phyloP scores from a whole-genome alignment of 1,140 invertebrate species.

The Philaenus spumarius region DNA sequence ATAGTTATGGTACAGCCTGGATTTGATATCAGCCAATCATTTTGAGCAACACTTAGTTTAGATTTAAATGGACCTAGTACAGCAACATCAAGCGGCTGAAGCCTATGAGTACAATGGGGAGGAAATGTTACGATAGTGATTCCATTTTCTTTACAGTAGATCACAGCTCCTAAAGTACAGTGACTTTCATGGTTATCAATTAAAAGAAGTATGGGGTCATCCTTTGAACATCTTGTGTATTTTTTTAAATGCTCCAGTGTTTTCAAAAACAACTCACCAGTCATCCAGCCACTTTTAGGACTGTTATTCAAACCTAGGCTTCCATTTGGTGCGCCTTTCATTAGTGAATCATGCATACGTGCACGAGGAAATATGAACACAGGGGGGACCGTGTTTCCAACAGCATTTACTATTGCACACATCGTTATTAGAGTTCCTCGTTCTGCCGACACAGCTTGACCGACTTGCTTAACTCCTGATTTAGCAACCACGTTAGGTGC shows the following conservation, averaged over 20 bases:
- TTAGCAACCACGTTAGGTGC: constrained; percentile 32
- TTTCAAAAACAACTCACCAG: constrained; percentile 33
- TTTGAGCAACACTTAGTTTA: neutral
- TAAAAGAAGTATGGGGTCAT: constrained; percentile 26
- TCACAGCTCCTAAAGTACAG: neutral
- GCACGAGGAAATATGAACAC: constrained; percentile 40
- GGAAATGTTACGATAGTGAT: constrained; percentile 19
- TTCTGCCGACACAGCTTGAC: constrained; percentile 32
- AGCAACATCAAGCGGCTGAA: constrained; percentile 24
- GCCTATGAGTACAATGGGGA: constrained; percentile 23
- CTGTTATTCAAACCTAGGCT: constrained; percentile 29
- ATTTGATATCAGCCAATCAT: constrained; percentile 3
- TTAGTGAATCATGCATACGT: constrained; percentile 39
- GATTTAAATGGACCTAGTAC: constrained; percentile 26
- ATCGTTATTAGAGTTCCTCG: constrained; percentile 32
- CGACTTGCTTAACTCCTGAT: constrained; percentile 32
- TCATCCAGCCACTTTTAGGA: constrained; percentile 40
- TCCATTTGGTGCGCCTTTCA: constrained; percentile 39
- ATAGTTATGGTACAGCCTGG: constrained; percentile 4
- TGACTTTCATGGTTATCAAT: constrained; percentile 19
- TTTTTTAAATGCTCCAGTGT: constrained; percentile 6
- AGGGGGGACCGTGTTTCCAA: constrained; percentile 34
- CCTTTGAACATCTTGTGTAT: neutral
- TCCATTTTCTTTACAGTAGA: constrained; percentile 9
- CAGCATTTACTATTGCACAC: constrained; percentile 29